Evolutionary conservation across 1,140 invertebrate genomes (phyloP), one percentile per base, ranked within the genome.

Genomic region (Sminthurides bifidus): DNA sequence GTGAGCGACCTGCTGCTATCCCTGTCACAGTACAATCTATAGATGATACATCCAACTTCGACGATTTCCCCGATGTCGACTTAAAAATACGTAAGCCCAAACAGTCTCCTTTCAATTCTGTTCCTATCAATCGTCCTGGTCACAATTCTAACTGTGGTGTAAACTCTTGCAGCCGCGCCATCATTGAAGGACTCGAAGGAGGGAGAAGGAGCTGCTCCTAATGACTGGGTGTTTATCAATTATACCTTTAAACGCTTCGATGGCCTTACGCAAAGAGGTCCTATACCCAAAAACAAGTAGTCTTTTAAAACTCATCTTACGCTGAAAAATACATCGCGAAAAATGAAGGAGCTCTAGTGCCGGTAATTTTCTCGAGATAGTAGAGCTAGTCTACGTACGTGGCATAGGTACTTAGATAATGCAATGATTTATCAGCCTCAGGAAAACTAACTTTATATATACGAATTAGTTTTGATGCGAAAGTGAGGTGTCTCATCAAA

Each of bases 191-290:
- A 64, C 8, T 29, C 51, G 8, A 67, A 69, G 49, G 85, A 85
- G 48, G 69, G 67, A 27, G 86, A 89, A 70, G 81, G 85, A 56
- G 83, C 82, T 60, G 86, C 89, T 72, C 44, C 19, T 26, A 96
- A 96, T 75, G 93, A 97, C 75, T 97, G 92, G 92, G 92, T 98
- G 48, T 99, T 99, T 73, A 94, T 98, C 67, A 98, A 99, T 75
- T 99, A 98, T 72, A 98, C 95, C 56, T 99, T 96, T 77, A 96
- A 98, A 73, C 79, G 95, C 60, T 98, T 98, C 72, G 93, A 98
- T 73, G 92, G 92, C 41, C 76, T 96, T 31, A 95, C 92, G 19
- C 87, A 91, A 24, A 27, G 60, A 15, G 60, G 60, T 27, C 55
- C 56, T 2, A 54, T 57, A 10, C 55, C 59, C 1, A 61, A 61